Conservation (phyloP, 23 tunicate genomes). For the Ascidia mentula region DNA sequence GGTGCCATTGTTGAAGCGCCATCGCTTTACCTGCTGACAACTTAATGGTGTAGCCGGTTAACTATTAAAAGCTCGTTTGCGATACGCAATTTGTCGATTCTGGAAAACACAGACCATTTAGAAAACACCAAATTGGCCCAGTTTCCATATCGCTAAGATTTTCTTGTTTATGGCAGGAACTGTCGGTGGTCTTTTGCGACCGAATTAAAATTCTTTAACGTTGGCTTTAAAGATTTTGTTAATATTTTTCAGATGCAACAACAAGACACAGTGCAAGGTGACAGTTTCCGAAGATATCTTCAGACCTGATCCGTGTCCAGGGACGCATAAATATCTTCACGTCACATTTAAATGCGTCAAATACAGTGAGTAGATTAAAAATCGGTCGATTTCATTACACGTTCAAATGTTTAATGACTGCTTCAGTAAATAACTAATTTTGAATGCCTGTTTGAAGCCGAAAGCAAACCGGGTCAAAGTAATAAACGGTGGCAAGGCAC, state of each 20-base stretch:
- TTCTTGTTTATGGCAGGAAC: not conserved
- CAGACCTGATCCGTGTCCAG: slow-evolving; percentile 82
- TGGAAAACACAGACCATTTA: not conserved
- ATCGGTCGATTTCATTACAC: not conserved
- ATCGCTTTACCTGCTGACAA: slow-evolving; percentile 8
- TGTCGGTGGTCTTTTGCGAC: not conserved
- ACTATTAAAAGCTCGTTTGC: not conserved
- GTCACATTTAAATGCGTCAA: slow-evolving; percentile 66
- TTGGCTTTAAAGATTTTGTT: not conserved
- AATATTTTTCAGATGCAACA: slow-evolving; percentile 69
- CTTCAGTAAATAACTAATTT: too few species aligned
- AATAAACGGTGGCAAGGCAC: not conserved
- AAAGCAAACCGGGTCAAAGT: not conserved
- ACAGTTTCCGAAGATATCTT: slow-evolving; percentile 45
- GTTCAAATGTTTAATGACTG: too few species aligned
- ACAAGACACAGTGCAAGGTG: slow-evolving; percentile 59
- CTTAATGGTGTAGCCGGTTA: not conserved
- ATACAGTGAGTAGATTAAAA: slow-evolving; percentile 56
- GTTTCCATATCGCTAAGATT: not conserved
- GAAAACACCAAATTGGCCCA: not conserved
- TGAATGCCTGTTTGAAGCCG: too few species aligned
- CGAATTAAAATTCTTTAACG: not conserved
- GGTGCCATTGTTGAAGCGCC: not conserved
- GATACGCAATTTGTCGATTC: too few species aligned
- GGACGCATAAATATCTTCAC: slow-evolving; percentile 65